These are phyloP conservation scores for Volucella bombylans DNA, from an alignment of 2,888 invertebrate genomes.

Conservation along the genomic window DNA sequence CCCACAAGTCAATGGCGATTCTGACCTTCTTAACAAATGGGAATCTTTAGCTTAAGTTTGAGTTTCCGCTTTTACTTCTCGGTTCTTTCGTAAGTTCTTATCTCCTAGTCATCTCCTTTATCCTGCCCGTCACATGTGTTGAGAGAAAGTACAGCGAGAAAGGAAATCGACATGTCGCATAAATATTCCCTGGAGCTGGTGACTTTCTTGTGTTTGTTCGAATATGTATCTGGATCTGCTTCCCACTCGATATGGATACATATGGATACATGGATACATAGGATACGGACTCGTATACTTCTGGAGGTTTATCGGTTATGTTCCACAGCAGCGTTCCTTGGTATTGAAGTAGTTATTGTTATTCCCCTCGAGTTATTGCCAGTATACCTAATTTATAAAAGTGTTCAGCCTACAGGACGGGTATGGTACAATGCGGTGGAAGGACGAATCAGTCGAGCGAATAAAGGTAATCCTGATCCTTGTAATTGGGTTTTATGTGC, in stretches of 20 bases:
- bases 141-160: not conserved
- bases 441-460: conserved; percentile 28
- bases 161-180: conserved; percentile 29
- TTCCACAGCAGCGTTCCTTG: conserved; percentile 27
- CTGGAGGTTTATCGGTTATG: no score
- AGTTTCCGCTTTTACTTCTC: conserved; percentile 3
- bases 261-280: no score
- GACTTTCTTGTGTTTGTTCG: no score
- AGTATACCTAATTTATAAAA: conserved; percentile 60
- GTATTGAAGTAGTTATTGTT: conserved; percentile 63
- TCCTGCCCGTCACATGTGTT: conserved; percentile 2
- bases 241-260: no score
- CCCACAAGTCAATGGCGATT: conserved; percentile 25
- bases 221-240: no score
- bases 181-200: no score
- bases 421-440: conserved; percentile 6
- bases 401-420: conserved; percentile 13
- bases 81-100: not conserved
- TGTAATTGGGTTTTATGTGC: conserved; percentile 46
- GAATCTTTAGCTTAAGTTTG: conserved; percentile 51
- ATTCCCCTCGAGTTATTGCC: conserved; percentile 55
- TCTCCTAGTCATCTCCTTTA: not conserved
- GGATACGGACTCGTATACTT: no score
- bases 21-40: conserved; percentile 56
- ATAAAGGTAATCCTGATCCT: conserved; percentile 46